Percentiles rank a stretch among this genome's conserved stretches.
These are phyloP conservation scores for Scelioninae gen. 1 DNA, from an alignment of 2,888 invertebrate species.

Conservation along the genomic window DNA sequence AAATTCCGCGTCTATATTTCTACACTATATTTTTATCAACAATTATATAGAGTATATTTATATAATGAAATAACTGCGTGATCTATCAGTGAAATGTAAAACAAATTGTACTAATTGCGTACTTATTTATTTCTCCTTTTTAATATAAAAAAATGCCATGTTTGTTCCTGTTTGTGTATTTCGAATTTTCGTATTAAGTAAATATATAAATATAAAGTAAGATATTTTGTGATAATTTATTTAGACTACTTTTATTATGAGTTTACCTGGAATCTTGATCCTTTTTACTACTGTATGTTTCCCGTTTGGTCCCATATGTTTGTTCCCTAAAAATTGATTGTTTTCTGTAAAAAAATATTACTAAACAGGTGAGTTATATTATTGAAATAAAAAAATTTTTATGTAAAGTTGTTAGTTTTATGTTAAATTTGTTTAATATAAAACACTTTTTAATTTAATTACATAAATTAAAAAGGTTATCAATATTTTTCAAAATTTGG, in stretches of 20 bases:
- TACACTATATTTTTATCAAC: constrained; percentile 26
- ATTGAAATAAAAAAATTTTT: too few species aligned
- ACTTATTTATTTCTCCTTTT: constrained; percentile 48
- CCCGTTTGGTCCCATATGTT: too few species aligned
- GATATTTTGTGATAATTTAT: constrained; percentile 64
- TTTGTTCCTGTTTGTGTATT: constrained; percentile 66
- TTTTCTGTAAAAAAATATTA: too few species aligned
- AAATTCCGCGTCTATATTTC: constrained; percentile 14
- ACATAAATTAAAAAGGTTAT: too few species aligned
- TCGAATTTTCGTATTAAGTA: constrained; percentile 66
- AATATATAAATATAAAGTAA: constrained; percentile 67
- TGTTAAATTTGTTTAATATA: too few species aligned
- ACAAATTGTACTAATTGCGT: constrained; percentile 46
- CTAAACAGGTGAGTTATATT: too few species aligned
- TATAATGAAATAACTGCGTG: constrained; percentile 21
- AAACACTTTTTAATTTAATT: too few species aligned
- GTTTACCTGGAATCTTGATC: constrained; percentile 7
- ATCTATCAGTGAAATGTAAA: constrained; percentile 21
- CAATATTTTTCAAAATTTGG: neutral
- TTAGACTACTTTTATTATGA: constrained; percentile 45
- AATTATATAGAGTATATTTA: constrained; percentile 6
- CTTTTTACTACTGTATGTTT: neutral
- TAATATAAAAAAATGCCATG: constrained; percentile 31
- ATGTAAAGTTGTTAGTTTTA: too few species aligned
- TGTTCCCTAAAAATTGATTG: too few species aligned